Evolutionary conservation across 2,797 vertebrate genomes (phyloP), one percentile per base, ranked within the genome.

Genomic region (Enteromius fasciolatus): DNA sequence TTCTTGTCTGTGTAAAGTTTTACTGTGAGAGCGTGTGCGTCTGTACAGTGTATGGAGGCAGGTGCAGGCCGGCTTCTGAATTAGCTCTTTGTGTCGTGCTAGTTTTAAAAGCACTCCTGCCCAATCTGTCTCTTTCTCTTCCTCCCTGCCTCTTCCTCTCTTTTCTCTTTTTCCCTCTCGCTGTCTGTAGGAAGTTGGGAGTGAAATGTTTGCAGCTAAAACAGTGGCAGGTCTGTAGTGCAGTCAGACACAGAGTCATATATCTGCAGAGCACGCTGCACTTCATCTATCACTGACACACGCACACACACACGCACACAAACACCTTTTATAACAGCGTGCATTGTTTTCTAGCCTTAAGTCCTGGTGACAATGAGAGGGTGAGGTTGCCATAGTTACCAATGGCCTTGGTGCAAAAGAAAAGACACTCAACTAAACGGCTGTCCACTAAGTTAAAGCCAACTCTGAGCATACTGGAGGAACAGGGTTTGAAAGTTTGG

Each of bases 91-190:
- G 87, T 88, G 87, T 85, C 33, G 44, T 46, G 78, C 69, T 82
- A 83, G 83, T 86, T 85, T 85, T 86, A 88, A 85, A 88, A 83
- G 85, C 85, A 82, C 83, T 88, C 84, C 85, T 88, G 83, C 69
- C 78, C 81, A 85, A 86, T 88, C 83, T 85, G 85, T 86, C 87
- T 86, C 87, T 85, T 86, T 88, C 85, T 88, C 83, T 88, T 88
- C 87, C 81, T 86, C 85, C 66, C 50, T 73, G 85, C 85, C 85
- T 88, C 83, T 88, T 88, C 87, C 87, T 85, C 87, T 83, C 87
- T 54, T 86, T 88, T 86, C 83, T 85, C 78, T 41, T 66, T 70
- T 61, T 81, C 80, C 75, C 66, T 78, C 44, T 83, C 50, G 15
- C 77, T 48, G 87, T 83, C 87, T 86, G 85, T 87, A 85, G 84